A percentile compares a stretch with the other conserved stretches of the same genome.
phyloP scores from a whole-genome alignment of 2,888 invertebrate genomes.

The Nymphalis c-album region DNA sequence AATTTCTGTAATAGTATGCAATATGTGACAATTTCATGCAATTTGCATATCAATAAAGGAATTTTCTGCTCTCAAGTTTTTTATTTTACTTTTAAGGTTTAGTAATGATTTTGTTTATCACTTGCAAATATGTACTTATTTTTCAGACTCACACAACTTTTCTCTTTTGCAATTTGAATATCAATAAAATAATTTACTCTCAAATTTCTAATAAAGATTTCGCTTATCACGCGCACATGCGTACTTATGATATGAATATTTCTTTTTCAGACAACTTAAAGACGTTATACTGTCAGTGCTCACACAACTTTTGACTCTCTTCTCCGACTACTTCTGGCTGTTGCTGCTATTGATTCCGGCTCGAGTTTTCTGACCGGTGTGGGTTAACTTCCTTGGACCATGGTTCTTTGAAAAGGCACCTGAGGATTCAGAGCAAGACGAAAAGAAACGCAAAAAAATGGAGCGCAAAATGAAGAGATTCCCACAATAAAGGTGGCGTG shows the following conservation, averaged over 20 bases:
- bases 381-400: conserved; percentile 93
- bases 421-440: conserved; percentile 87
- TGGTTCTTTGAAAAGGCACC: conserved; percentile 92
- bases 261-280: conserved; percentile 82
- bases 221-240: no score
- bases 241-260: no score
- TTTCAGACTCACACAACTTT: conserved; percentile 91
- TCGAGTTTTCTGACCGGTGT: conserved; percentile 91
- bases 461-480: conserved; percentile 88
- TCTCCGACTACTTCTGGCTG: conserved; percentile 96
- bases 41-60: no score
- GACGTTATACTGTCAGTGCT: conserved; percentile 72
- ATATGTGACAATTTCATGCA: no score
- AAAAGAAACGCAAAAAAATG: conserved; percentile 96
- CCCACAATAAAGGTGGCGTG: conserved; percentile 45
- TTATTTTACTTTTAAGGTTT: no score
- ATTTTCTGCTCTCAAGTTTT: no score
- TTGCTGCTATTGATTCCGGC: conserved; percentile 90
- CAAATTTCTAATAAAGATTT: no score
- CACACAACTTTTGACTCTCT: no score
- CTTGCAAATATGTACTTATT: not conserved
- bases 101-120: no score
- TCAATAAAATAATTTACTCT: no score
- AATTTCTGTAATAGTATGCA: no score
- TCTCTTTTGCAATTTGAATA: no score